Evolutionary conservation across 1,140 invertebrate species (phyloP).

Genomic region (Hylaeus volcanicus): DNA sequence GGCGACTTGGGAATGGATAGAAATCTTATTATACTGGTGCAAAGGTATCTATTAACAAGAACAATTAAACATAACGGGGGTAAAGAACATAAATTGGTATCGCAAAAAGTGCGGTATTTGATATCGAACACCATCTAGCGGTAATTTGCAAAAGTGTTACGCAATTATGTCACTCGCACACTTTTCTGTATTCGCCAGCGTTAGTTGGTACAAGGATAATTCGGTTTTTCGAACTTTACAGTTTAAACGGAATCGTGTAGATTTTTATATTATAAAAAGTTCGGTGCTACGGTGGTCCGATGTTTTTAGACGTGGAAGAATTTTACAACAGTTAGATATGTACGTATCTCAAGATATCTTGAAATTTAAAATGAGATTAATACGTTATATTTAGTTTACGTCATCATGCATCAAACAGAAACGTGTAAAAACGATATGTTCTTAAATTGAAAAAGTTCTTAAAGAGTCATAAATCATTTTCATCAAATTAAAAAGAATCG

Average conservation of each 20-base stretch:
- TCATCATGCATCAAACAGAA: too few species aligned
- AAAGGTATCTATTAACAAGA: not conserved
- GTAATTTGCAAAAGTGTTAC: not conserved
- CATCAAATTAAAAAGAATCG: too few species aligned
- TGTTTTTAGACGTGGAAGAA: not conserved
- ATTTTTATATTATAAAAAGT: not conserved
- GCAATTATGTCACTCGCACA: too few species aligned
- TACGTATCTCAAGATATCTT: not conserved
- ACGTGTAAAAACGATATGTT: too few species aligned
- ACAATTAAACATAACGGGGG: not conserved
- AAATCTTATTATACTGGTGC: not conserved
- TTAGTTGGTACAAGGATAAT: not conserved
- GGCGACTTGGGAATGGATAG: too few species aligned
- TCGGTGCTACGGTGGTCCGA: not conserved
- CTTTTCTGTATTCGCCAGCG: too few species aligned
- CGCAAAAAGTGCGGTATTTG: not conserved
- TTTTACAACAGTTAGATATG: not conserved
- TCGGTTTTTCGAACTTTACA: not conserved
- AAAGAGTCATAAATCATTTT: too few species aligned
- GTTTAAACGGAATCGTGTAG: not conserved
- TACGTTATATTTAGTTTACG: too few species aligned
- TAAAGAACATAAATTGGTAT: not conserved
- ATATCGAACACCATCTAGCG: constrained; percentile 6
- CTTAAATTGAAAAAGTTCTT: too few species aligned
- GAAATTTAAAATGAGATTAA: not conserved